Evolutionary conservation across 2,888 invertebrate genomes (phyloP).

Genomic region (Exephanes ischioxanthus): DNA sequence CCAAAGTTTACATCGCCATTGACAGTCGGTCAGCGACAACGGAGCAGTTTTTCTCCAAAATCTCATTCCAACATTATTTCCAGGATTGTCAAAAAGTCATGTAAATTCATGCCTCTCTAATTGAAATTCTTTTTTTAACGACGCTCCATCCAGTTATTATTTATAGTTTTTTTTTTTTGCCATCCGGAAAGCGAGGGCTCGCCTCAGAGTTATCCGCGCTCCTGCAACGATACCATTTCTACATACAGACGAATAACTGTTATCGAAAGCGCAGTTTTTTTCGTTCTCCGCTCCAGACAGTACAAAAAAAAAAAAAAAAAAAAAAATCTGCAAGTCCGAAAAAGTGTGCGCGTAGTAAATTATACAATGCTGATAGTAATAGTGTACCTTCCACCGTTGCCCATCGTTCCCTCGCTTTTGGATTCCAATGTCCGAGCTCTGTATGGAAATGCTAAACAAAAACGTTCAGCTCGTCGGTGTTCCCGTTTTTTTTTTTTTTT

Average conservation of each 20-base stretch:
- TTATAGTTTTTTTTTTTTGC: background rate
- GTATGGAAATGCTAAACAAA: constrained; percentile 50
- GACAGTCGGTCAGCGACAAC: background rate
- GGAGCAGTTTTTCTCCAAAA: background rate
- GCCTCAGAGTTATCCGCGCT: background rate
- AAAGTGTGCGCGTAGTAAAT: constrained; percentile 28
- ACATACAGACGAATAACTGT: background rate
- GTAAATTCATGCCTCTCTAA: background rate
- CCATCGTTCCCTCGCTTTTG: constrained; percentile 13
- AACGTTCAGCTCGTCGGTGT: constrained; percentile 38
- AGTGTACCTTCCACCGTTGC: constrained; percentile 5
- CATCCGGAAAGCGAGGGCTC: background rate
- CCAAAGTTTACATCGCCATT: background rate
- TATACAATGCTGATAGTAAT: constrained; percentile 38
- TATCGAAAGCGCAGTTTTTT: background rate
- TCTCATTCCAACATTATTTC: background rate
- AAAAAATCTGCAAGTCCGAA: constrained; percentile 20
- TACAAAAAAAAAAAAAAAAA: constrained; percentile 26
- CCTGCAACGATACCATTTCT: background rate
- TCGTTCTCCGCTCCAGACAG: background rate
- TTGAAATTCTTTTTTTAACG: background rate
- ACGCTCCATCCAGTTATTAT: background rate
- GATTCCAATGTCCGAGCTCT: constrained; percentile 34
- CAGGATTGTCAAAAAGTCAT: background rate
- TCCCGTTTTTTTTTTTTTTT: constrained; percentile 12